These are phyloP conservation scores for Melanophora roralis DNA, from an alignment of 2,888 invertebrate species.

Conservation along the genomic window DNA sequence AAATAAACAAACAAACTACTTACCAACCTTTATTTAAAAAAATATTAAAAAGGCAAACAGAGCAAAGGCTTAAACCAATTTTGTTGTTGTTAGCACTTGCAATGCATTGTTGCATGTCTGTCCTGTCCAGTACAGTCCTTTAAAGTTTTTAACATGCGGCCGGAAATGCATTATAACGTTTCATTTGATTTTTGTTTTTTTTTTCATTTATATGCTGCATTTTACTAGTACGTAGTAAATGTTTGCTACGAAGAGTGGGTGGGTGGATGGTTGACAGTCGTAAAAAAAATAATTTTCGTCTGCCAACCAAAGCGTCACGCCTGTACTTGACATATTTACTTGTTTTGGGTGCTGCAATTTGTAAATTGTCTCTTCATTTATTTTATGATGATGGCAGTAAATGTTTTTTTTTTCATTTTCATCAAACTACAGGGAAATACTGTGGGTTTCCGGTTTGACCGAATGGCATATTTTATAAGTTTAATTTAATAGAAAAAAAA, in stretches of 20 bases:
- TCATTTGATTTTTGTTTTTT: constrained; percentile 30
- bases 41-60: too few relatives aligned
- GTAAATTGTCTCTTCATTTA: constrained; percentile 60
- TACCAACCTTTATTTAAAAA: neutral
- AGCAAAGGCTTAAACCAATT: neutral
- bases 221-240: neutral
- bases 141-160: constrained; percentile 52
- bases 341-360: constrained; percentile 63
- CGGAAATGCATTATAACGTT: constrained; percentile 61
- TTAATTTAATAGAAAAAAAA: neutral
- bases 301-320: constrained; percentile 64
- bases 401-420: constrained; percentile 16
- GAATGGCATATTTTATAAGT: constrained; percentile 65
- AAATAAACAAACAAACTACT: neutral
- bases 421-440: constrained; percentile 50
- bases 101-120: constrained; percentile 18
- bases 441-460: constrained; percentile 64
- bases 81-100: constrained; percentile 21
- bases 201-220: constrained; percentile 18
- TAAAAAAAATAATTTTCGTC: constrained; percentile 26
- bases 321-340: constrained; percentile 76
- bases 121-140: constrained; percentile 7
- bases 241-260: neutral
- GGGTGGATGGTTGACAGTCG: neutral
- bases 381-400: constrained; percentile 51